These are phyloP conservation scores for Lacerta agilis DNA, from an alignment of 2,797 vertebrate genomes.

Conservation along the genomic window DNA sequence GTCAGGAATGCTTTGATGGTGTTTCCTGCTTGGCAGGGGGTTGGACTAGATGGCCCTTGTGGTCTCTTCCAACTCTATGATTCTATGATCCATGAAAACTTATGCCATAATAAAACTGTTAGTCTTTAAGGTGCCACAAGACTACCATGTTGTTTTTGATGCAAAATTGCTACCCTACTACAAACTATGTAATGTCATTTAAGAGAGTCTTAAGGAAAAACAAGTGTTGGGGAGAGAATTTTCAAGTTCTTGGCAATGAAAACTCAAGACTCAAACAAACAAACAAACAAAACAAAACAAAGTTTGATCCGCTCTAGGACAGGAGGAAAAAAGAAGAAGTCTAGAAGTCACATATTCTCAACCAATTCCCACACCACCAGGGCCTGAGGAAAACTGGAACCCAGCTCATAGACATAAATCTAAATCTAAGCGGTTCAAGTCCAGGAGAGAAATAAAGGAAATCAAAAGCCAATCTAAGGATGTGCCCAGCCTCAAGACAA, in stretches of 20 bases:
- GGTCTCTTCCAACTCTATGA: too few relatives aligned
- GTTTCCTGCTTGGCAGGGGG: too few relatives aligned
- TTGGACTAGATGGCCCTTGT: too few relatives aligned
- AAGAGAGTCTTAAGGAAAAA: not conserved
- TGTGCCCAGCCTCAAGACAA: not conserved
- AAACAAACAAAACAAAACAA: too few relatives aligned
- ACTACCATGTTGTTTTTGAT: not conserved
- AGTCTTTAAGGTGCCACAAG: not conserved
- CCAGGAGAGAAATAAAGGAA: not conserved
- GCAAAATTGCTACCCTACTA: not conserved
- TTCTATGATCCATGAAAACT: not conserved
- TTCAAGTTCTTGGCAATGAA: not conserved
- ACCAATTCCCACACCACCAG: not conserved
- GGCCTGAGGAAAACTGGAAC: not conserved
- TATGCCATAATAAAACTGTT: not conserved
- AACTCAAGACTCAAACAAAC: not conserved
- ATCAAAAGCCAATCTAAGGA: not conserved
- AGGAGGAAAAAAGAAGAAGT: not conserved
- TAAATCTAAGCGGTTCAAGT: not conserved
- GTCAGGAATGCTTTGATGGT: too few relatives aligned
- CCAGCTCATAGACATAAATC: not conserved
- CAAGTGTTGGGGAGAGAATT: not conserved
- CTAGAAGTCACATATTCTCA: not conserved
- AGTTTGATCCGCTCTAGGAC: not conserved
- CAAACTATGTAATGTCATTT: accelerated